A percentile compares a stretch with the other conserved stretches of the same genome.
Conservation (phyloP, 2,797 vertebrate genomes). For the Cichlasoma orientale region DNA sequence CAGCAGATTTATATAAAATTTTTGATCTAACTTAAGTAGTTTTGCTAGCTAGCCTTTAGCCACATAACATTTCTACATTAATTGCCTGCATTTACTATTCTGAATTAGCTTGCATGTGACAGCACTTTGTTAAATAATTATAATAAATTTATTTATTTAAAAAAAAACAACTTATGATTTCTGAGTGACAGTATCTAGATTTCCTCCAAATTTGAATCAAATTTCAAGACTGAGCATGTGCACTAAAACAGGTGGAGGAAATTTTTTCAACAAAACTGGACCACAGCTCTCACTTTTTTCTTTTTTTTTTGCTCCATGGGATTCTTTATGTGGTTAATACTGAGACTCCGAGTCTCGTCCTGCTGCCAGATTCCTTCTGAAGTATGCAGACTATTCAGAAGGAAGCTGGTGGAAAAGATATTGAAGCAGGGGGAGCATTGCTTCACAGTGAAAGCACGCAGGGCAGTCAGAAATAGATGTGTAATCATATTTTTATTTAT, state of each 20-base stretch:
- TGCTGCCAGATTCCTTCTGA: neutral
- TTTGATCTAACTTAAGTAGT: too few species aligned
- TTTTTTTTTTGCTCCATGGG: neutral
- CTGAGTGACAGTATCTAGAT: too few species aligned
- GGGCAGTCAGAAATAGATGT: conserved; percentile 12
- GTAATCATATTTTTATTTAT: conserved; percentile 39
- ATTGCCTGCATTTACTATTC: too few species aligned
- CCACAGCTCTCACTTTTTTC: neutral
- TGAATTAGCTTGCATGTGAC: too few species aligned
- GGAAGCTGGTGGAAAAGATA: conserved; percentile 16
- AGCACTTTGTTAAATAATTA: too few species aligned
- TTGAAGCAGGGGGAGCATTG: neutral
- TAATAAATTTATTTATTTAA: too few species aligned
- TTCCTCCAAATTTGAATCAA: too few species aligned
- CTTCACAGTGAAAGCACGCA: conserved; percentile 8
- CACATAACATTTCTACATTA: too few species aligned
- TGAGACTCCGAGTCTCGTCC: neutral
- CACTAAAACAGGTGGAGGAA: neutral
- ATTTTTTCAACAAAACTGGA: neutral
- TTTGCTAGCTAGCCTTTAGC: too few species aligned
- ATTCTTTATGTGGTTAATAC: neutral
- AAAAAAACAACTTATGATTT: too few species aligned
- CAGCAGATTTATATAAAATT: too few species aligned
- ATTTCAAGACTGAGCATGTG: neutral
- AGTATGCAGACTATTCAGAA: neutral